These are phyloP conservation scores for Tachystola acroxantha DNA, from an alignment of 2,888 invertebrate genomes.

Conservation along the genomic window DNA sequence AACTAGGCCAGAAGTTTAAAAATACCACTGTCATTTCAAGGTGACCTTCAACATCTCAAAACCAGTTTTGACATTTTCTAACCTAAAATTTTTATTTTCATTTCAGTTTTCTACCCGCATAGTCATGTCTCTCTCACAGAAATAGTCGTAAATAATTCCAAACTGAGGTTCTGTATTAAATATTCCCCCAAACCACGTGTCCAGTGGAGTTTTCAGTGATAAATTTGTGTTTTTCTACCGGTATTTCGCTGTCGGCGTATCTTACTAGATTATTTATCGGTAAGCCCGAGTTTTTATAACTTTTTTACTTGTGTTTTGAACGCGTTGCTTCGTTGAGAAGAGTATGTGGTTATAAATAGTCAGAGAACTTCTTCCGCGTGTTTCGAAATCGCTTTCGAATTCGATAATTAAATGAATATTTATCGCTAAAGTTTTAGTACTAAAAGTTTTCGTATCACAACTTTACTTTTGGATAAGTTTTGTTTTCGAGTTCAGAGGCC, in stretches of 20 bases:
- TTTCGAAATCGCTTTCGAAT: slow-evolving; percentile 3
- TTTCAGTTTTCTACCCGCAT: slow-evolving; percentile 68
- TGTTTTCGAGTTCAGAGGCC: no score
- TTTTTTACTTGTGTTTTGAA: slow-evolving; percentile 23
- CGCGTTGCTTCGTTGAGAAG: slow-evolving; percentile 32
- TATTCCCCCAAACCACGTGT: slow-evolving; percentile 36
- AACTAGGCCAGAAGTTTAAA: no score
- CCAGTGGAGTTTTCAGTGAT: slow-evolving; percentile 51
- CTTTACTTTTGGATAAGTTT: no score
- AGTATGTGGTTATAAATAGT: slow-evolving; percentile 46
- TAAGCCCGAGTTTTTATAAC: slow-evolving; percentile 39
- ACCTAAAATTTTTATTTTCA: slow-evolving; percentile 54
- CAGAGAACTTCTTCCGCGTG: not conserved
- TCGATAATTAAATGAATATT: no score
- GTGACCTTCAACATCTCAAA: slow-evolving; percentile 60
- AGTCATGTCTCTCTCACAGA: slow-evolving; percentile 48
- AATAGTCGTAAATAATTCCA: slow-evolving; percentile 39
- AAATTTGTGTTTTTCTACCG: slow-evolving; percentile 28
- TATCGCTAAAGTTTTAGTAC: no score
- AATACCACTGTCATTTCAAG: slow-evolving; percentile 68
- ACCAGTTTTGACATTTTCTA: slow-evolving; percentile 60
- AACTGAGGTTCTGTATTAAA: slow-evolving; percentile 32
- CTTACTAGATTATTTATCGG: slow-evolving; percentile 28
- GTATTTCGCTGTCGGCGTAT: slow-evolving; percentile 17
- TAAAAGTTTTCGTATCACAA: no score